Base-by-base conservation (phyloP, 2,888 invertebrate species). In the Trachelus stipa region DNA sequence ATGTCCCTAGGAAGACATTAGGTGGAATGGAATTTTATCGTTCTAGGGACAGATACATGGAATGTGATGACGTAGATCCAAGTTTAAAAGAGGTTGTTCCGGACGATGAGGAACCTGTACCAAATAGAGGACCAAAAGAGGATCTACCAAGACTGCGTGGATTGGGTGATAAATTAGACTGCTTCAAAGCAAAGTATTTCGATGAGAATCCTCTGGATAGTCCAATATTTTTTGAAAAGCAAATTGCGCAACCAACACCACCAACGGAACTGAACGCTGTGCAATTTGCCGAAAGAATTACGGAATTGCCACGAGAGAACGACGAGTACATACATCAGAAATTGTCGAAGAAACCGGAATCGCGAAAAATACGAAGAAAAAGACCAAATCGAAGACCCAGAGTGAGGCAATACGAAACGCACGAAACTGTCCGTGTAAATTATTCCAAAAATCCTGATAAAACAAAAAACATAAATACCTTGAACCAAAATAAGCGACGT, bases 161-260 rank as follows among this genome's bases (percentile, higher is more conserved):
- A 2, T 91, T 96, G 34, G 96, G 96, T 0, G 94, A 95, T 82
- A 95, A 95, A 92, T 94, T 96, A 33, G 94, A 95, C 82, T 96
- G 96, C 86, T 94, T 95, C 37, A 96, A 95, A 90, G 92, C 92
- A 0, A 95, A 95, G 91, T 96, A 95, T 88, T 96, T 96, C 88
- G 96, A 96, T 1, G 92, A 93, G 80, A 94, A 96, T 89, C 96
- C 96, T 1, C 90, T 96, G 77, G 96, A 96, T 83, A 96, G 94
- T 91, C 96, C 96, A 0, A 92, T 96, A 83, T 96, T 96, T 85
- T 83, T 88, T 68, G 92, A 92, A 75, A 88, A 90, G 74, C 77
- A 84, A 23, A 86, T 92, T 3, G 90, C 87, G 3, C 80, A 85
- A 3, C 89, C 91, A 0, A 79, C 83, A 12, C 79, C 83, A 6